Evolutionary conservation across 2,113 vertebrate genomes (phyloP).

Genomic region (cat (Felis catus)): DNA sequence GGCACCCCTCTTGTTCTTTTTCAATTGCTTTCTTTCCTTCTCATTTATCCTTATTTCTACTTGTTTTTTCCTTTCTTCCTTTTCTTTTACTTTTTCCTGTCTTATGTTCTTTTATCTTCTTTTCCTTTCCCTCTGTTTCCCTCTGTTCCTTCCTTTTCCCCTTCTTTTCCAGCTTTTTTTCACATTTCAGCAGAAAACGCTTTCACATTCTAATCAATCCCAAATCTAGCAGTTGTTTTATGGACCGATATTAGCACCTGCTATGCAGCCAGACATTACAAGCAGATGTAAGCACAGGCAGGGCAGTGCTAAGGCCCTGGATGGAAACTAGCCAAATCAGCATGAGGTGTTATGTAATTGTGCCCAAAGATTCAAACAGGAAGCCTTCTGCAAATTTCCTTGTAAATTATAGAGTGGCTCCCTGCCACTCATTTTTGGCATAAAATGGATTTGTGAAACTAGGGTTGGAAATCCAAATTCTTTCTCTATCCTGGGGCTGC

Average conservation of each 20-base stretch:
- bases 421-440: conserved; percentile 52
- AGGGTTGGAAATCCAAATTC: conserved; percentile 38
- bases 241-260: not conserved
- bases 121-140: not conserved
- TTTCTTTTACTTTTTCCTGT: not conserved
- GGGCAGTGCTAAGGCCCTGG: not conserved
- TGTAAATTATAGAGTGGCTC: conserved; percentile 21
- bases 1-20: not conserved
- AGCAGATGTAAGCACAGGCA: not conserved
- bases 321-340: not conserved
- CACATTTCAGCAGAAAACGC: not conserved
- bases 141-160: accelerated
- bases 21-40: not conserved
- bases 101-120: not conserved
- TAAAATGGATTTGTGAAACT: conserved; percentile 55
- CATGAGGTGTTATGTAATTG: conserved; percentile 3
- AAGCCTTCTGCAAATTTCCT: conserved; percentile 19
- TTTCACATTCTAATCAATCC: not conserved
- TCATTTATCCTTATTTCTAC: not conserved
- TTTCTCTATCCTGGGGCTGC: not conserved
- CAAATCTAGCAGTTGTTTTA: not conserved
- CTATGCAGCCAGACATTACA: not conserved
- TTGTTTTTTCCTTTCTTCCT: not conserved
- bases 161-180: not conserved
- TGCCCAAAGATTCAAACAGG: not conserved